Evolutionary conservation across 92 coral and sea anemone species (phyloP).

Genomic region (Micromussa lordhowensis): DNA sequence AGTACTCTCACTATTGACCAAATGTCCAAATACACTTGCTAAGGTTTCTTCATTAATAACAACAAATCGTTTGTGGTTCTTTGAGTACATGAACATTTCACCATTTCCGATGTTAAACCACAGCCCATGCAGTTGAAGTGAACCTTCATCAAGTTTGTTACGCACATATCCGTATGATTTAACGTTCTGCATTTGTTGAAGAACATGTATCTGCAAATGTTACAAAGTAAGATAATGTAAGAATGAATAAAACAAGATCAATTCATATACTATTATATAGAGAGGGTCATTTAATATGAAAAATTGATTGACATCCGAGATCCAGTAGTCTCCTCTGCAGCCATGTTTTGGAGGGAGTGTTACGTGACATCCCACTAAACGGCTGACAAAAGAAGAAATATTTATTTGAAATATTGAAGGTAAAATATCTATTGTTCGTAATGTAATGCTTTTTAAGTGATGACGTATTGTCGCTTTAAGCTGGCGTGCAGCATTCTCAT

Average conservation of each 20-base stretch:
- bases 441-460: no score
- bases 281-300: no score
- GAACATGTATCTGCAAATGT: constrained; percentile 71
- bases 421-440: no score
- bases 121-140: constrained; percentile 72
- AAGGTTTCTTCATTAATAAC: constrained; percentile 68
- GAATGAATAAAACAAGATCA: neutral
- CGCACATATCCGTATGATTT: constrained; percentile 75
- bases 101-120: constrained; percentile 90
- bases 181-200: constrained; percentile 81
- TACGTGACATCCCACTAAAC: no score
- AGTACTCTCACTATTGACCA: neutral
- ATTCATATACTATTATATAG: no score
- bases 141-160: constrained; percentile 49
- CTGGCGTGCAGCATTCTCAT: no score
- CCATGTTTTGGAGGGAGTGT: no score
- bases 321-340: no score
- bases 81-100: constrained; percentile 77
- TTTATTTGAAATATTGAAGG: no score
- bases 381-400: no score
- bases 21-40: constrained; percentile 31
- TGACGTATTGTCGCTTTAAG: no score
- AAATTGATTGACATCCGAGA: no score
- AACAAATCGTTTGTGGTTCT: constrained; percentile 59
- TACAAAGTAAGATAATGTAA: neutral